Percentiles rank a stretch among this genome's conserved stretches.
Evolutionary conservation across 1,140 invertebrate genomes (phyloP).

Genomic region (Dinothrombium tinctorium): DNA sequence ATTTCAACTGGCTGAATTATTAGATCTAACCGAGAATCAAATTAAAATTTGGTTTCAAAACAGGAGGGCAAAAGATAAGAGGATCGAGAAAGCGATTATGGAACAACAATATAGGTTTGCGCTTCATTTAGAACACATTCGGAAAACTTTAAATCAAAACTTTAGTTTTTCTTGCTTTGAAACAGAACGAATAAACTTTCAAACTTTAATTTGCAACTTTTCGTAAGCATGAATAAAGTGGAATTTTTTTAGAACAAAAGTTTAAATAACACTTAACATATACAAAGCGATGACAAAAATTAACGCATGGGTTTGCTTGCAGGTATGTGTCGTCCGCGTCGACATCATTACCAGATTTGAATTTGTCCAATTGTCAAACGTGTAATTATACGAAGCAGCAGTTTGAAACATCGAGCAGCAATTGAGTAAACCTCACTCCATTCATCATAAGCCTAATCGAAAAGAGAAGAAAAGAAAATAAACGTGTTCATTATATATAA

Average conservation of each 20-base stretch:
- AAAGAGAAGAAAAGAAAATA: too few species aligned
- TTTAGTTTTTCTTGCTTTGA: neutral
- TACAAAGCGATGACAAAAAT: too few species aligned
- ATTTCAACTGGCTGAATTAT: slow-evolving; percentile 56
- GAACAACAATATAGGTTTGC: slow-evolving; percentile 72
- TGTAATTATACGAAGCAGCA: slow-evolving; percentile 8
- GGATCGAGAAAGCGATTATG: slow-evolving; percentile 78
- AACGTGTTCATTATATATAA: too few species aligned
- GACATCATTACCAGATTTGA: neutral
- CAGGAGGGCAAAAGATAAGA: slow-evolving; percentile 74
- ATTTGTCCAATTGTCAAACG: slow-evolving; percentile 4
- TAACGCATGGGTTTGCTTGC: neutral
- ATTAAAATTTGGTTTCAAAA: slow-evolving; percentile 97
- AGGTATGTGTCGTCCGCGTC: neutral
- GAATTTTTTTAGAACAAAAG: too few species aligned
- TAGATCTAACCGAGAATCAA: slow-evolving; percentile 63
- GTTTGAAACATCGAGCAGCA: slow-evolving; percentile 1
- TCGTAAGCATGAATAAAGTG: neutral
- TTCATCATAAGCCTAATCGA: too few species aligned
- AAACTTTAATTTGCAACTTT: neutral
- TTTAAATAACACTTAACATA: too few species aligned
- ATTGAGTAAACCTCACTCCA: too few species aligned
- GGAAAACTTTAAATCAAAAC: neutral
- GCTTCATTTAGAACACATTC: neutral
- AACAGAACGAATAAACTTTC: neutral